Conservation (phyloP, 2,113 vertebrate species). For the Hippotragus niger region DNA sequence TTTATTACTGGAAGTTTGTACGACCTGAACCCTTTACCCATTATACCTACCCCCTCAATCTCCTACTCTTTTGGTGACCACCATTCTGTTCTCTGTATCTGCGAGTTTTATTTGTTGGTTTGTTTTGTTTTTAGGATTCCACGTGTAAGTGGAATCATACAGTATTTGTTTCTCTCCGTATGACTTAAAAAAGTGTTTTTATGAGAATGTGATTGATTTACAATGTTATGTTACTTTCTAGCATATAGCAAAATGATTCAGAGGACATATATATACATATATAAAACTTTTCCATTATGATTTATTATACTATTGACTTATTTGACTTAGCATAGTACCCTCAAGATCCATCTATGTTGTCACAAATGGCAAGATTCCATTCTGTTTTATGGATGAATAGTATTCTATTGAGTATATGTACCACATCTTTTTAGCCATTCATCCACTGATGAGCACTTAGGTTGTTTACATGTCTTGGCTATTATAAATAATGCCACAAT, state of each 20-base stretch:
- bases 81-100: not conserved
- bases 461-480: not conserved
- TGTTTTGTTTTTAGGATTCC: not conserved
- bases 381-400: not conserved
- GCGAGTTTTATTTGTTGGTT: not conserved
- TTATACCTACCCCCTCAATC: not conserved
- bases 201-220: not conserved
- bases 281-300: not conserved
- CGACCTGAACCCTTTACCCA: not conserved
- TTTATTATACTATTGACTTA: not conserved
- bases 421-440: not conserved
- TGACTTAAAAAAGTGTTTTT: not conserved
- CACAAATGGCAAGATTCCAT: not conserved
- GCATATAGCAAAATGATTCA: not conserved
- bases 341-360: not conserved
- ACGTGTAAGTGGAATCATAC: not conserved
- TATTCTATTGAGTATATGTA: not conserved
- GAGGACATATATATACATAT: not conserved
- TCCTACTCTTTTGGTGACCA: not conserved
- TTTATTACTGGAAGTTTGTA: not conserved
- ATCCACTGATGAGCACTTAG: not conserved
- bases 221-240: not conserved
- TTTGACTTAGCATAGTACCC: not conserved
- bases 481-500: not conserved
- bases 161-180: not conserved